Base-by-base conservation (phyloP, 2,113 vertebrate genomes). In the Chelonoidis abingdonii region DNA sequence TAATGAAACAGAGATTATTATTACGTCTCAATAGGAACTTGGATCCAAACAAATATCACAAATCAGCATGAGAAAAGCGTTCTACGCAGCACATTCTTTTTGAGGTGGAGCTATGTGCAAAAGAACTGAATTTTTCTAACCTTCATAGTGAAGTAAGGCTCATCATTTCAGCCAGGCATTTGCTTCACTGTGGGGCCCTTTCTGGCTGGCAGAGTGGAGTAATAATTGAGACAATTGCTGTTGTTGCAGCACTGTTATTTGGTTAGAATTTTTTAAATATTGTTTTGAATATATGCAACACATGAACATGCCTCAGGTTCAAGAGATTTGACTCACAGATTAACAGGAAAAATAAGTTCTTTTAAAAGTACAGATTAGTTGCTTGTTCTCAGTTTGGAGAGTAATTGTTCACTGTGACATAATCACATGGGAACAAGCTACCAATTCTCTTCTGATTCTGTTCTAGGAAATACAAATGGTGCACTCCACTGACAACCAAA, bases 131-230 rank as follows among this genome's bases (percentile, higher is more conserved):
- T 69, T n/a, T 19, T n/a, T n/a, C 27, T 57, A 5, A 4, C 56
- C 81, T n/a, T 54, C 21, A 27, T 10, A 19, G 16, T 9, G 35
- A 9, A 69, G 16, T 31, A 21, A 38, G 83, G 3, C 35, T 1
- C 8, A 2, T 0, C 1, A 17, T 89, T 83, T 86, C 29, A 5
- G 22, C 6, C 22, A 0, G 3, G 49, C 2, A 0, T 16, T 41
- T 65, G 57, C 53, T 25, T 4, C 25, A 0, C 9, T 22, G 6
- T 4, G 41, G 31, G 54, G 22, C 6, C 19, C 87, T 9, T 4
- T 81, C n/a, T 11, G 29, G 17, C 62, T 44, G 38, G 62, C 10
- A 2, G 47, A 4, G 17, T 38, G 14, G n/a, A 65, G 50, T 3
- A 0, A 57, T 35, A 35, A 57, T 14, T 44, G 4, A 27, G 44